Base-by-base conservation (phyloP, 2,888 invertebrate genomes). In the Drosophila rellima region DNA sequence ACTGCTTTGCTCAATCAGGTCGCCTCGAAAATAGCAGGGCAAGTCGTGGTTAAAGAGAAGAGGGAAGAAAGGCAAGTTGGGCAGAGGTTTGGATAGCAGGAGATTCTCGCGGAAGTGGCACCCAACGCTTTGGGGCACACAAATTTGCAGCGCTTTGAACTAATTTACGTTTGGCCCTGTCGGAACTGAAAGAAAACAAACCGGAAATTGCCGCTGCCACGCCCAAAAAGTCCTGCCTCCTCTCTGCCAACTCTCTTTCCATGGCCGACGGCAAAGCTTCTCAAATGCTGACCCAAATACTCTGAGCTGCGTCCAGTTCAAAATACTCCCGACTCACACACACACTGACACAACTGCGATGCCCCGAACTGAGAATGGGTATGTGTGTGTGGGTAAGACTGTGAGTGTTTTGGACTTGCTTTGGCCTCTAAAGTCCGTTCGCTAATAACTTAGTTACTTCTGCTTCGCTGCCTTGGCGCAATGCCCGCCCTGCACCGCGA, bases 141-240 rank as follows among this genome's bases (percentile, higher is more conserved):
- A 75, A 69, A 64, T 69, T 85, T 74, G 64, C 75, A 70, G 70
- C 73, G 88, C 88, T 84, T 87, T 84, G 77, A 89, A 85, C 85
- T 83, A 85, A 85, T 85, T 85, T 85, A 84, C 84, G 76, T 79
- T 71, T 70, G 62, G 63, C 70, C 74, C 72, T 74, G 89, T 87
- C 89, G 84, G 89, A 89, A 87, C 78, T 76, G 65, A 78, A 71
- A 76, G 89, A 87, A 89, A 89, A 89, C 81, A 89, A 89, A 83
- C 85, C 85, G 85, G 85, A 85, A 89, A 85, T 89, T 85, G 89
- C 85, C 68, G 60, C 61, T 88, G 77, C 74, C 74, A 80, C 68
- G 63, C 67, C 70, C 60, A 47, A 54, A 66, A 54, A 31, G n/a
- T 20, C 15, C n/a, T 13, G 11, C n/a, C 15, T 3, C 10, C 7